These are phyloP conservation scores for Pseudanteris insignis DNA, from an alignment of 2,888 invertebrate species.

Conservation along the genomic window DNA sequence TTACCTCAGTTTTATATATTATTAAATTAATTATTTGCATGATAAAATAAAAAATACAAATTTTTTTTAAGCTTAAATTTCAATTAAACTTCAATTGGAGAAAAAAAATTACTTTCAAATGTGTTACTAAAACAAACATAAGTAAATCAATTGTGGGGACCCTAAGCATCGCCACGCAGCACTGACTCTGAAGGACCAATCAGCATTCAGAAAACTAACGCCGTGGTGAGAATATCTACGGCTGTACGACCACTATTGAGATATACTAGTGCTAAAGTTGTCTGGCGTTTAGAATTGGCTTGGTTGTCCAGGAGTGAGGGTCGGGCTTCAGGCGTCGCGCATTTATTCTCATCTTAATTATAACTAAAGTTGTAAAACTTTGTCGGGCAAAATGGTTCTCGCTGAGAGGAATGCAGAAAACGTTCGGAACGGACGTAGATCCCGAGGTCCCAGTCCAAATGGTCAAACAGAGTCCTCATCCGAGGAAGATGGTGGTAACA, in stretches of 20 bases:
- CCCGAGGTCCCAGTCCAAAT: slow-evolving; percentile 91
- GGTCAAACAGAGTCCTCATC: slow-evolving; percentile 85
- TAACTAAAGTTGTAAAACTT: slow-evolving; percentile 3
- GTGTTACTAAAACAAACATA: neutral
- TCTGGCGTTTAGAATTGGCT: slow-evolving; percentile 45
- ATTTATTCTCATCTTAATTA: slow-evolving; percentile 10
- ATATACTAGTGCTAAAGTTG: neutral
- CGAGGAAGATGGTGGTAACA: slow-evolving; percentile 83
- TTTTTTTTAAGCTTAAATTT: too few species aligned
- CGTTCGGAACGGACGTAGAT: slow-evolving; percentile 86
- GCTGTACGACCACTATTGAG: slow-evolving; percentile 50
- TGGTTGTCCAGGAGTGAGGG: slow-evolving; percentile 27
- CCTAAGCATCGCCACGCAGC: slow-evolving; percentile 22
- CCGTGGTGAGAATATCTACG: slow-evolving; percentile 61
- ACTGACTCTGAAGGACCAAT: slow-evolving; percentile 18
- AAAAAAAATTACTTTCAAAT: too few species aligned
- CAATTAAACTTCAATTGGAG: too few species aligned
- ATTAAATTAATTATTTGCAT: too few species aligned
- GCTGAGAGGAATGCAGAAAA: slow-evolving; percentile 87
- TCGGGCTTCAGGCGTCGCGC: slow-evolving; percentile 12
- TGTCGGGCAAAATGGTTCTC: slow-evolving; percentile 77
- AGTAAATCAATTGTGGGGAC: slow-evolving; percentile 1
- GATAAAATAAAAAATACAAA: too few species aligned
- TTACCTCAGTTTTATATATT: too few species aligned
- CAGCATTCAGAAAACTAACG: slow-evolving; percentile 12